These are phyloP conservation scores for Gisinianus flammeolus DNA, from an alignment of 2,888 invertebrate species.

Conservation along the genomic window DNA sequence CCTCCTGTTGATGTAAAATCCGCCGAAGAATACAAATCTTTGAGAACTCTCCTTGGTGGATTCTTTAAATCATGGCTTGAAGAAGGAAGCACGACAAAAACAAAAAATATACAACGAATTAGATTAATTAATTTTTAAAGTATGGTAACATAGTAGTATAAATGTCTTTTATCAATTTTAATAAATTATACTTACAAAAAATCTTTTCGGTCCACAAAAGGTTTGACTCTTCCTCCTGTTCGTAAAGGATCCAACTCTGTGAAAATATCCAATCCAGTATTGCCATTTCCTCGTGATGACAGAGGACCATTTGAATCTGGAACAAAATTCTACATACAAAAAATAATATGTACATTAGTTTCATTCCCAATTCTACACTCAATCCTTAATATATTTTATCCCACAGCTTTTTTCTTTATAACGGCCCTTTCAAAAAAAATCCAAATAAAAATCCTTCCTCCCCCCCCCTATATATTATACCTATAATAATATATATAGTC, in stretches of 20 bases:
- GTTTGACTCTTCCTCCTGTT: conserved; percentile 77
- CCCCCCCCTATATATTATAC: too few species aligned
- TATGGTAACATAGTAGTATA: background rate
- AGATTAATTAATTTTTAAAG: too few species aligned
- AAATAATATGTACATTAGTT: background rate
- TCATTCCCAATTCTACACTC: too few species aligned
- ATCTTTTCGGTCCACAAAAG: conserved; percentile 93
- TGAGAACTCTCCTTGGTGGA: conserved; percentile 89
- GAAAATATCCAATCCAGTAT: conserved; percentile 72
- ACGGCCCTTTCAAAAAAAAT: too few species aligned
- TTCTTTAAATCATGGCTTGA: conserved; percentile 83
- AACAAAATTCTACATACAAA: conserved; percentile 54
- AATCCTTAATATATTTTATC: too few species aligned
- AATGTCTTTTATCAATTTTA: background rate
- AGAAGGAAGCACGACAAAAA: too few species aligned
- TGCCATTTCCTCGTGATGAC: conserved; percentile 12
- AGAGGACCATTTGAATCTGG: conserved; percentile 47
- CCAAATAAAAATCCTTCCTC: too few species aligned
- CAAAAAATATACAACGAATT: too few species aligned
- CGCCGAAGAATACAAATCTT: conserved; percentile 66
- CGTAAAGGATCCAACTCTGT: conserved; percentile 92
- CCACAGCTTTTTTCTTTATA: too few species aligned
- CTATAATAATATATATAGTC: too few species aligned
- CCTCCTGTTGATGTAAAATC: background rate
- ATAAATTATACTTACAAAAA: conserved; percentile 74